Base-by-base conservation (phyloP, 2,888 invertebrate species). In the Archips xylosteana region DNA sequence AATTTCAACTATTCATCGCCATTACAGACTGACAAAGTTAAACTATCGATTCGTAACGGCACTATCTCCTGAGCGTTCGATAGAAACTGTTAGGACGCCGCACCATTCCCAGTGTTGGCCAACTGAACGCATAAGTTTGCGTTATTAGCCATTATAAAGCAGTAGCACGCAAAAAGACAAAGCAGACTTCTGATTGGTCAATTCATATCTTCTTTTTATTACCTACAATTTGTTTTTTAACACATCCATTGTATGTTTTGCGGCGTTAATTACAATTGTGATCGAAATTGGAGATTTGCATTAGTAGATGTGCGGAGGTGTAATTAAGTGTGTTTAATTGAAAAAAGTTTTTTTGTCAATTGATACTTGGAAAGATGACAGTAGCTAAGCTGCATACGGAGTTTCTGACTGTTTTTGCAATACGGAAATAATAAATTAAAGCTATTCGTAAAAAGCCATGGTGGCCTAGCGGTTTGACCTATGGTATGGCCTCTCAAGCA, bases 181-280 rank as follows among this genome's bases (percentile, higher is more conserved):
- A 54, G 67, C 45, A 36, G n/a, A 10, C 47, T 34, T 47, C 47
- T 59, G 67, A 68, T 60, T 72, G 72, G 42, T 68, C 68, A 66
- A 62, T 72, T 36, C 47, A 12, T 71, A 51, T 51, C 23, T 23
- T 51, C 51, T 71, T 71, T 71, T 66, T 66, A 51, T 61, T 42
- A n/a, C 5, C 13, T 12, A 67, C 62, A 72, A 67, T 72, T 72
- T 47, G 47, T 49, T 65, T 67, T 63, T 72, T 72, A 63, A 63
- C 62, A 12, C 6, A 54, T n/a, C 62, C 12, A 72, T 72, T 72
- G 67, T 72, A 62, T 67, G 67, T 72, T 67, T 72, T 72, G 66
- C 61, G 9, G 34, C 23, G 23, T 39, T 62, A 51, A 70, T 62
- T 67, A 45, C 67, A 34, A 72, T 61, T 67, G 61, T 62, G 42